These are phyloP conservation scores for Chloroceryle amazona DNA, from an alignment of 2,797 vertebrate genomes.

Conservation along the genomic window DNA sequence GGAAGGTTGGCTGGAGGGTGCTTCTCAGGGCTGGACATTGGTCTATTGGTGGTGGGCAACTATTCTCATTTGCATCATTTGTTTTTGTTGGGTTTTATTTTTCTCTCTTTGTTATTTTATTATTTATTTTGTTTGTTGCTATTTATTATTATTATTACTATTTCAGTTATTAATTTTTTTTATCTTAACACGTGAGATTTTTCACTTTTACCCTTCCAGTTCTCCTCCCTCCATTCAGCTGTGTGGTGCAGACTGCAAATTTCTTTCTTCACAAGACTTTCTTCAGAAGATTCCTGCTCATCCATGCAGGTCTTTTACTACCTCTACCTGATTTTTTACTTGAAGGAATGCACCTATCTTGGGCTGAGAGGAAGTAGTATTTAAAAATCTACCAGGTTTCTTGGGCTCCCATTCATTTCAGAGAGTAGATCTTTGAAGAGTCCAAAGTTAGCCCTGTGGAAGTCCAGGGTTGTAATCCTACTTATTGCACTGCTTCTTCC, in stretches of 20 bases:
- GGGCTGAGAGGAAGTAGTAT: too few relatives aligned
- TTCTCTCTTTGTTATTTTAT: not conserved
- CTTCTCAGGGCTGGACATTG: not conserved
- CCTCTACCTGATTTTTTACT: too few relatives aligned
- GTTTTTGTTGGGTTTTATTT: not conserved
- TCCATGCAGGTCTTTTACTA: too few relatives aligned
- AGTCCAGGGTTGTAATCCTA: too few relatives aligned
- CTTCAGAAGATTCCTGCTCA: too few relatives aligned
- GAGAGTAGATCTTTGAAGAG: too few relatives aligned
- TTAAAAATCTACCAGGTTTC: too few relatives aligned
- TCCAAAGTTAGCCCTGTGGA: too few relatives aligned
- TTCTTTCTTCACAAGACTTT: too few relatives aligned
- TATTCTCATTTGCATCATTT: not conserved
- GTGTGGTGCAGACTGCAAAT: not conserved
- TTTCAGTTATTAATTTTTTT: not conserved
- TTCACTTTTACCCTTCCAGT: not conserved
- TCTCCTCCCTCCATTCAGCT: not conserved
- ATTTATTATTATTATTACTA: not conserved
- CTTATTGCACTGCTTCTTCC: too few relatives aligned
- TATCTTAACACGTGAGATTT: not conserved
- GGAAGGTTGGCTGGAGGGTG: accelerated
- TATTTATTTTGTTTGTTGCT: not conserved
- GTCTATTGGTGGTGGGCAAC: not conserved
- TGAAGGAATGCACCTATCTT: too few relatives aligned
- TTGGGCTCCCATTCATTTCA: too few relatives aligned